A percentile compares a stretch with the other conserved stretches of the same genome.
phyloP scores from a whole-genome alignment of 37 sponge, comb jelly and placozoan species.

The Tethya wilhelma region DNA sequence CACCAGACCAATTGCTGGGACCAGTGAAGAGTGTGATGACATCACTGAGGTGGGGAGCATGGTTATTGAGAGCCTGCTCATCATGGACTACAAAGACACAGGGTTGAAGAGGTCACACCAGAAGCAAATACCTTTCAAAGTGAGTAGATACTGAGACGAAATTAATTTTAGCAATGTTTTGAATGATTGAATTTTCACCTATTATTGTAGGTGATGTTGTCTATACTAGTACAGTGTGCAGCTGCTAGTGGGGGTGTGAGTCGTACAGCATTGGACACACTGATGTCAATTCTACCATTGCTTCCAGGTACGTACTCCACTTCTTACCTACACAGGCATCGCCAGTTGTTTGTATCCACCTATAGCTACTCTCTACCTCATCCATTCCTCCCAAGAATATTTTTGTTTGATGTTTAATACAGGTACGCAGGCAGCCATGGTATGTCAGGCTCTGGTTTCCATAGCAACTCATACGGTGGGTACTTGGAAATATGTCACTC shows the following conservation, averaged over 20 bases:
- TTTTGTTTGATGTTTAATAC: neutral
- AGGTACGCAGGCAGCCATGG: constrained; percentile 24
- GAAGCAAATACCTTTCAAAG: constrained; percentile 13
- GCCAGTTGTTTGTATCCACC: neutral
- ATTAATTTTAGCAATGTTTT: neutral
- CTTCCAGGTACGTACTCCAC: constrained; percentile 41
- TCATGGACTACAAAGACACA: constrained; percentile 4
- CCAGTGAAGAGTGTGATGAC: neutral
- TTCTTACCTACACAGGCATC: too few species aligned
- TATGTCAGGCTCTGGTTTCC: constrained; percentile 44
- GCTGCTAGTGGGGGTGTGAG: neutral
- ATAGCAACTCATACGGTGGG: constrained; percentile 22
- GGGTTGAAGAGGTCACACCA: too few species aligned
- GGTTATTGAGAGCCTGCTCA: constrained; percentile 19
- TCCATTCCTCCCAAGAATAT: neutral
- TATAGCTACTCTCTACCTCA: neutral
- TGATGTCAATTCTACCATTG: constrained; percentile 39
- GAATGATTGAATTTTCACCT: neutral
- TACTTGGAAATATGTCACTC: constrained; percentile 34
- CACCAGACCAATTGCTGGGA: neutral
- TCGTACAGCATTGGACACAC: constrained; percentile 12
- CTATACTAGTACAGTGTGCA: constrained; percentile 23
- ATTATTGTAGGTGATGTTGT: constrained; percentile 13
- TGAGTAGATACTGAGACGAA: neutral
- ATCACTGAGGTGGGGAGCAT: constrained; percentile 14